Base-by-base conservation (phyloP, 2,888 invertebrate species). In the Callimorpha dominula region DNA sequence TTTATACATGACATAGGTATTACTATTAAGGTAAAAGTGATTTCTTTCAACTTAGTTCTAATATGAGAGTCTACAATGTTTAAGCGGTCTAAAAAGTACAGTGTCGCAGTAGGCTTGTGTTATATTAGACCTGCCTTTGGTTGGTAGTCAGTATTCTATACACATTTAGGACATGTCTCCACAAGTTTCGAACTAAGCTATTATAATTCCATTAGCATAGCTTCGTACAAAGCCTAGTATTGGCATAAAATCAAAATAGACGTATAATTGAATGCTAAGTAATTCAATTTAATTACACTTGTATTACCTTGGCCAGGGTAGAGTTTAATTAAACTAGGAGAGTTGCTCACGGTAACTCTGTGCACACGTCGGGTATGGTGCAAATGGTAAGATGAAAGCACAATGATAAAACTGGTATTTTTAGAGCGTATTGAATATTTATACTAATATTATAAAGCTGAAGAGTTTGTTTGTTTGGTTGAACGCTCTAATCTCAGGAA, bases 251-350 rank as follows among this genome's bases (percentile, higher is more conserved):
- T 79, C 65, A 67, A 74, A 78, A 73, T 75, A 64, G 65, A 14
- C 63, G 52, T 57, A 52, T 81, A 83, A 85, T 86, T 82, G 80
- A 83, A 79, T 78, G 76, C 69, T 80, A 78, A 84, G 78, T 81
- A 73, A 78, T 68, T 67, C 73, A 49, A 80, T 82, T 77, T 83
- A 84, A 87, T 83, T 84, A 80, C 75, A 72, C 73, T 79, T 78
- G 78, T 78, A 80, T 78, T 81, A 77, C 76, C 76, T 80, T 71
- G 72, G 65, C 76, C 54, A 54, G 78, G 77, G 75, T 74, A 75
- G 78, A 78, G 78, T 81, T 86, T 86, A 87, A 86, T 86, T 84
- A 86, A 83, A 83, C 71, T 77, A 79, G 77, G 75, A 70, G 74
- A 81, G 74, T 78, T 74, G 73, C 75, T 79, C 79, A 80, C 77